Base-by-base conservation (phyloP, 1,140 invertebrate genomes). In the Conus ventricosus region DNA sequence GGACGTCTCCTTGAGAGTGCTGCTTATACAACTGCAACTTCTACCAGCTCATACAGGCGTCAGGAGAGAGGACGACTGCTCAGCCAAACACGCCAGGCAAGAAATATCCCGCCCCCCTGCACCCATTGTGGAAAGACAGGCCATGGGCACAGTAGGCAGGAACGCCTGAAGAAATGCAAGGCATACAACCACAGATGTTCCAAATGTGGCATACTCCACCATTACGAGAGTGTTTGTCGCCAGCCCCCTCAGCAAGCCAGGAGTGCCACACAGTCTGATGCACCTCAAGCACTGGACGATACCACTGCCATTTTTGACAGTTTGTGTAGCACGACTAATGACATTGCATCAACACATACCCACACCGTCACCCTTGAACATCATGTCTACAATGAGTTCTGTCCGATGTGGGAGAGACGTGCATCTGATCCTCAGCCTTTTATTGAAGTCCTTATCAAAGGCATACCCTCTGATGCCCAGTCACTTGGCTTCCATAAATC, bases 371-470 rank as follows among this genome's bases (percentile, higher is more conserved):
- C 84, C 51, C 85, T 92, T 27, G 91, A 91, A 60, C 91, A 91
- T 60, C 90, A 91, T 55, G 39, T 91, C 4, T 92, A 89, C 71
- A 54, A 81, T 71, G 57, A 91, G 17, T 78, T 92, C 20, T 88
- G 85, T 82, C 10, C 87, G 25, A 88, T 83, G 75, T 90, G 89
- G 90, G 60, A 85, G 4, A 85, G 76, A 78, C 67, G 87, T 11
- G 53, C 76, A 13, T 91, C 89, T 25, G 85, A 90, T 55, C 88
- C 91, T 5, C 91, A 91, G 27, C 87, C 90, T 8, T 88, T 88
- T 83, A 67, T 90, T 8, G 87, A 87, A 5, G 27, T 90, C 54
- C n/a, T 51, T 23, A 80, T 86, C n/a, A 55, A 75, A 67, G 75
- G 39, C 39, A 39, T 39, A 39, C 39, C n/a, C 39, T 39, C 81